Conservation (phyloP, 1,140 invertebrate species). For the Meteorus sp. region DNA sequence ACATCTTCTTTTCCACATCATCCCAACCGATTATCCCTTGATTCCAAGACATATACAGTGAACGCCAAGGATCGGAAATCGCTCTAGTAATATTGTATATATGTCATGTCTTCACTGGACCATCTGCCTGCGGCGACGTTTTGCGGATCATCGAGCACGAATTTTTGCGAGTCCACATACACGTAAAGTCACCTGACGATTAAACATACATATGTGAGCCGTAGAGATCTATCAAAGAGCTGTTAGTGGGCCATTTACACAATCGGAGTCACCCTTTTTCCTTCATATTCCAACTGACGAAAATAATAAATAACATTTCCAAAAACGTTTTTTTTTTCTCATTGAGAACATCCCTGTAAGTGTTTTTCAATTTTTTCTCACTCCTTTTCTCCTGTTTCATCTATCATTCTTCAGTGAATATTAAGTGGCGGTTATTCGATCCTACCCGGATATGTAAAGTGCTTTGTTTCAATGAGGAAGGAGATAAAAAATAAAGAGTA, state of each 20-base stretch:
- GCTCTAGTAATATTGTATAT: constrained; percentile 10
- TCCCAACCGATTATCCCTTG: constrained; percentile 16
- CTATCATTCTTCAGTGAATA: no score
- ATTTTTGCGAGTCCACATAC: not conserved
- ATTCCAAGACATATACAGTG: not conserved
- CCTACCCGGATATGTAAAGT: no score
- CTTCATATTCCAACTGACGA: not conserved
- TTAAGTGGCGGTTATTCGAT: no score
- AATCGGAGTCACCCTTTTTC: not conserved
- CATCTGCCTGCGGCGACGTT: constrained; percentile 4
- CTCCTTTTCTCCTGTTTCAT: no score
- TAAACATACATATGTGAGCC: not conserved
- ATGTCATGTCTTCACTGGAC: not conserved
- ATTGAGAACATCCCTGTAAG: no score
- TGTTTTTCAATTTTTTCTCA: no score
- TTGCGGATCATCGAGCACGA: not conserved
- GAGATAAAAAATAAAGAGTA: no score
- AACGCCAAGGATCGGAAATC: constrained; percentile 7
- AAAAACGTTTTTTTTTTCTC: no score
- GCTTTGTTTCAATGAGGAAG: no score
- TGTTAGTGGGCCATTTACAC: not conserved
- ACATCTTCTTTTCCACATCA: not conserved
- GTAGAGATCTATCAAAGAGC: not conserved
- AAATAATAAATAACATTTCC: not conserved
- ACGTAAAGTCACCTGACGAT: not conserved